Evolutionary conservation across 2,113 vertebrate genomes (phyloP).

Genomic region (Eulemur macaco): DNA sequence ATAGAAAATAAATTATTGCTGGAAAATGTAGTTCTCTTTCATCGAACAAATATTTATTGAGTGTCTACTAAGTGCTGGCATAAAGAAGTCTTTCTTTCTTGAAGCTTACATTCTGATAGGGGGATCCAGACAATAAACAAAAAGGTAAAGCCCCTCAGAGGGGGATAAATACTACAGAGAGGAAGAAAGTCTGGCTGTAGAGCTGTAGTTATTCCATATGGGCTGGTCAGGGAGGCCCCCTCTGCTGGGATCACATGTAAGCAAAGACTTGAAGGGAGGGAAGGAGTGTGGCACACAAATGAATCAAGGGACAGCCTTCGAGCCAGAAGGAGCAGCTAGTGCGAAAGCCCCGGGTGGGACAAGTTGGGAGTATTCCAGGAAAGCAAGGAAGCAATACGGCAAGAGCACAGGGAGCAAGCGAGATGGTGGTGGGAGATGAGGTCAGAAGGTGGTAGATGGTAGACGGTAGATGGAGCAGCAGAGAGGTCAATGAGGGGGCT

Average conservation of each 20-base stretch:
- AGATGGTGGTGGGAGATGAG: not conserved
- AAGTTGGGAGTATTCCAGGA: not conserved
- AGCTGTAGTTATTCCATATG: not conserved
- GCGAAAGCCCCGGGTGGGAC: not conserved
- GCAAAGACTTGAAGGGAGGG: not conserved
- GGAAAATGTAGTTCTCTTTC: not conserved
- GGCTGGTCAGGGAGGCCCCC: not conserved
- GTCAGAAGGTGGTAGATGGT: no score
- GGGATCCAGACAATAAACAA: not conserved
- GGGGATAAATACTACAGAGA: not conserved
- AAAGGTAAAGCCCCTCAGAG: not conserved
- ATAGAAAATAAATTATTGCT: not conserved
- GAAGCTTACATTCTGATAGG: not conserved
- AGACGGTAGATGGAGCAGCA: no score
- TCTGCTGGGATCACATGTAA: not conserved
- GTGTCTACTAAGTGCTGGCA: not conserved
- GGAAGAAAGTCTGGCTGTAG: not conserved
- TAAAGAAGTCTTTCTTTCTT: not conserved
- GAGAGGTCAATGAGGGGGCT: not conserved
- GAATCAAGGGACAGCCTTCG: not conserved
- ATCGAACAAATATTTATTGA: not conserved
- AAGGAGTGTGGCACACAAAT: not conserved
- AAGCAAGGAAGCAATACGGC: not conserved
- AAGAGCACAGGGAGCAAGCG: not conserved
- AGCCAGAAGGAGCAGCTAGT: not conserved